Evolutionary conservation across 2,113 vertebrate genomes (phyloP).

Genomic region (Solea solea): DNA sequence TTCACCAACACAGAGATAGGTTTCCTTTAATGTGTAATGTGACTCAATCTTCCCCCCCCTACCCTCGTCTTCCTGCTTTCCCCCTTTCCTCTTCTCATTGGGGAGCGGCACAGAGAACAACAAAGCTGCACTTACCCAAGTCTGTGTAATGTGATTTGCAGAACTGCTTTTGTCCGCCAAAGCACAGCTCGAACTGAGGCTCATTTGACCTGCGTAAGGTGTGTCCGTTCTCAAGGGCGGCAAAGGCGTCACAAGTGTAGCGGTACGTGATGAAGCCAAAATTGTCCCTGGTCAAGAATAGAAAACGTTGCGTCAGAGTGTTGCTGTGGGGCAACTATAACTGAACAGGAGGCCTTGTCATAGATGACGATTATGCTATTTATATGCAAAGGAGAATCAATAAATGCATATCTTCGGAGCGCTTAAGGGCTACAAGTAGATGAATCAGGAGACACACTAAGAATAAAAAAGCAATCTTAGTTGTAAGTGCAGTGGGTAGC

Average conservation of each 20-base stretch:
- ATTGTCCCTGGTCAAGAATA: constrained; percentile 90
- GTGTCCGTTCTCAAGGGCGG: constrained; percentile 98
- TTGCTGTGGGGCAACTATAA: constrained; percentile 52
- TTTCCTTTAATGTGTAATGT: constrained; percentile 55
- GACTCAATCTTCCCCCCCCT: constrained; percentile 21
- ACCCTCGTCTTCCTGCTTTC: background rate
- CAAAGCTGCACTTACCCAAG: constrained; percentile 88
- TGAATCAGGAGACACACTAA: constrained; percentile 32
- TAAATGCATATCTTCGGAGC: constrained; percentile 67
- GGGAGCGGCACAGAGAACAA: constrained; percentile 50
- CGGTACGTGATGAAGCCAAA: constrained; percentile 99
- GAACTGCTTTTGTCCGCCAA: constrained; percentile 95
- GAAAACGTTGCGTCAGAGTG: constrained; percentile 61
- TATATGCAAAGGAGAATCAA: constrained; percentile 77
- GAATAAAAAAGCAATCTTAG: constrained; percentile 39
- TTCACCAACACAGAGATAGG: constrained; percentile 26
- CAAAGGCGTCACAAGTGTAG: constrained; percentile 97
- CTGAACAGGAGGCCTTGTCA: constrained; percentile 35
- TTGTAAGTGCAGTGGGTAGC: background rate
- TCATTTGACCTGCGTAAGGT: constrained; percentile 92
- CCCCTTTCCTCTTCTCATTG: constrained; percentile 8
- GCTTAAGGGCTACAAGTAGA: constrained; percentile 32
- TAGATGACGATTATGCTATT: constrained; percentile 63
- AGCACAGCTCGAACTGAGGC: constrained; percentile 96
- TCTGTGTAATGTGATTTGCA: constrained; percentile 98